Evolutionary conservation across 2,797 vertebrate genomes (phyloP).

Genomic region (Delichon dasypus): DNA sequence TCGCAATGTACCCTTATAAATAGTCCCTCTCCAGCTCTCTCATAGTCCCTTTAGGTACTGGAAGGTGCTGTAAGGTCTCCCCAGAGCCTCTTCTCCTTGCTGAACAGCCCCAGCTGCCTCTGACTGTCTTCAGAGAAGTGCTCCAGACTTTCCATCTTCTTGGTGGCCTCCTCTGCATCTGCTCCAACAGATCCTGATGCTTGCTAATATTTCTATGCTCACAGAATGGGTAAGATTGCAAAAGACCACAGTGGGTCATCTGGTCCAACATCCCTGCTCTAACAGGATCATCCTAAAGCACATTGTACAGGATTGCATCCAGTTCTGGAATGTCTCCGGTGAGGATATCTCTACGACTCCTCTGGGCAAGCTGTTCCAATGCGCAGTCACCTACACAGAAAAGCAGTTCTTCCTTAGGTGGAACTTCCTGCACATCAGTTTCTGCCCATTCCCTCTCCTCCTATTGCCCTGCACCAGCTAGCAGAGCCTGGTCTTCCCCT

Average conservation of each 20-base stretch:
- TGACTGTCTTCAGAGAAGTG: neutral
- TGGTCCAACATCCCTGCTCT: neutral
- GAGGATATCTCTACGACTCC: neutral
- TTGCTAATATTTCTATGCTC: neutral
- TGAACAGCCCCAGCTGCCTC: neutral
- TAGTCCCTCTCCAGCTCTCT: neutral
- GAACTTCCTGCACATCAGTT: neutral
- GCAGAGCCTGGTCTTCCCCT: neutral
- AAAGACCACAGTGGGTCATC: no score
- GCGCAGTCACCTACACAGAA: no score
- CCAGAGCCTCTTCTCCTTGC: neutral
- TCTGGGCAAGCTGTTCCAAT: neutral
- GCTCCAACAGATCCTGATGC: neutral
- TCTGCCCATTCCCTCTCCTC: neutral
- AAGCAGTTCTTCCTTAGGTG: neutral
- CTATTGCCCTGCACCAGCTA: accelerated
- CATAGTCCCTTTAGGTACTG: neutral
- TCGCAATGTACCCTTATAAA: no score
- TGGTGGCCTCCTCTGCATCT: neutral
- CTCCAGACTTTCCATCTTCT: neutral
- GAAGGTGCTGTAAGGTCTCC: neutral
- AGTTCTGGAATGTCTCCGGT: neutral
- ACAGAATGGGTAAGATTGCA: accelerated
- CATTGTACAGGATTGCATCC: neutral
- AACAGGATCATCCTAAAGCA: no score